phyloP scores from a whole-genome alignment of 2,888 invertebrate genomes.

The Spodoptera exigua region DNA sequence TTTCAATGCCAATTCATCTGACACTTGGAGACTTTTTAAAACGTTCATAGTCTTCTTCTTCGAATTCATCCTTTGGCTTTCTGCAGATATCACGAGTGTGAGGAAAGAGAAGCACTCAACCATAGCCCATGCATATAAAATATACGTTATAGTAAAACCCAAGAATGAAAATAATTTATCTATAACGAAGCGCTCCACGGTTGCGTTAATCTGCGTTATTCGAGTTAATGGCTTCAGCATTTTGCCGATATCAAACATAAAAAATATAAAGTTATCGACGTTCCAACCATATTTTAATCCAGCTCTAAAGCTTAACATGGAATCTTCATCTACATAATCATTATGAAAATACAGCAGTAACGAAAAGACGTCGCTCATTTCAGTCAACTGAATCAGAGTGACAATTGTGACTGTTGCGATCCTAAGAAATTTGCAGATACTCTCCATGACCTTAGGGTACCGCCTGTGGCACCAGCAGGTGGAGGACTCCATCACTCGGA shows the following conservation, averaged over 20 bases:
- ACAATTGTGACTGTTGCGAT: slow-evolving; percentile 55
- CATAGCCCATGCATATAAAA: no score
- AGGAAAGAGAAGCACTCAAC: no score
- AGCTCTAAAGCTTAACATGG: no score
- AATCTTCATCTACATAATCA: no score
- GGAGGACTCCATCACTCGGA: slow-evolving; percentile 58
- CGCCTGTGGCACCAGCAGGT: slow-evolving; percentile 46
- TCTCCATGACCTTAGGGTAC: slow-evolving; percentile 20
- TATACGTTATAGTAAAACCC: no score
- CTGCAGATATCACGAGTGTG: no score
- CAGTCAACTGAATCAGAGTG: slow-evolving; percentile 56
- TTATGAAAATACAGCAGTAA: slow-evolving; percentile 21
- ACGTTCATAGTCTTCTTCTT: slow-evolving; percentile 5
- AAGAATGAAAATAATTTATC: no score
- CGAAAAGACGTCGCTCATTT: slow-evolving; percentile 48
- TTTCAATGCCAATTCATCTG: slow-evolving; percentile 14
- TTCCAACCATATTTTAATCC: no score
- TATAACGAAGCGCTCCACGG: neutral
- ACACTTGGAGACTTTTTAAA: slow-evolving; percentile 17
- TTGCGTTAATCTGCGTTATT: neutral
- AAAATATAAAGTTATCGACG: no score
- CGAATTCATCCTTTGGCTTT: neutral
- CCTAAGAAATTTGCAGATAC: slow-evolving; percentile 54
- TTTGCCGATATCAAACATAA: no score
- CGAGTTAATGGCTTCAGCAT: no score